A percentile compares a stretch with the other conserved stretches of the same genome.
Evolutionary conservation across 2,113 vertebrate species (phyloP).

Genomic region (Pterophyllum scalare): DNA sequence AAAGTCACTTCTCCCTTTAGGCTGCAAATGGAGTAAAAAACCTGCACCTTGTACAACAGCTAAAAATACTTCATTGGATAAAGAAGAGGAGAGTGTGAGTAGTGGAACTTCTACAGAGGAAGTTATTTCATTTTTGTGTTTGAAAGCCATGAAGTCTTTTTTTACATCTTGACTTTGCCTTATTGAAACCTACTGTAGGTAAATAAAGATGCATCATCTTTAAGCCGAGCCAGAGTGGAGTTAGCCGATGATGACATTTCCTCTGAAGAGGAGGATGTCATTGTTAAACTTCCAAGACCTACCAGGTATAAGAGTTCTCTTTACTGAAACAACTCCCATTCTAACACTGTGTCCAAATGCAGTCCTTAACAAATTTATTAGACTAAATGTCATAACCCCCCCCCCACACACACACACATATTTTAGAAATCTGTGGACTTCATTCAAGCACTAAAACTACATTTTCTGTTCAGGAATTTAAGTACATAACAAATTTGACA

Average conservation of each 20-base stretch:
- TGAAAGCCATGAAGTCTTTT: background rate
- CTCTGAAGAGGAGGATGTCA: conserved; percentile 70
- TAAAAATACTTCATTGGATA: conserved; percentile 4
- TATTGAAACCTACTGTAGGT: conserved; percentile 37
- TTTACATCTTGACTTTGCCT: background rate
- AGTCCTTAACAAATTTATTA: background rate
- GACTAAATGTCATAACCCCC: background rate
- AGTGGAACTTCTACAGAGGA: conserved; percentile 29
- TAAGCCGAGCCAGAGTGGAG: conserved; percentile 3
- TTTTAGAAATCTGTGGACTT: background rate
- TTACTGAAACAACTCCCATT: too few species aligned
- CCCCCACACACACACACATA: too few species aligned
- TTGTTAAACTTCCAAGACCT: too few species aligned
- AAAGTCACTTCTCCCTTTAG: conserved; percentile 68
- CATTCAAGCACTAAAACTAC: background rate
- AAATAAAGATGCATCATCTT: conserved; percentile 33
- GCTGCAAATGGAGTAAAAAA: conserved; percentile 53
- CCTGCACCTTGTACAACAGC: conserved; percentile 36
- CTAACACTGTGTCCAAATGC: too few species aligned
- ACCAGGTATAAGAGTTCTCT: too few species aligned
- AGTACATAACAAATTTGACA: background rate
- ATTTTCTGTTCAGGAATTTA: background rate
- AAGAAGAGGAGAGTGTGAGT: conserved; percentile 2
- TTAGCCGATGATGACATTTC: conserved; percentile 23
- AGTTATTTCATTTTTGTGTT: conserved; percentile 23